Evolutionary conservation across 37 sponge, comb jelly and placozoan species (phyloP), one percentile per base, ranked within the genome.

Genomic region (Beroe forskalii): DNA sequence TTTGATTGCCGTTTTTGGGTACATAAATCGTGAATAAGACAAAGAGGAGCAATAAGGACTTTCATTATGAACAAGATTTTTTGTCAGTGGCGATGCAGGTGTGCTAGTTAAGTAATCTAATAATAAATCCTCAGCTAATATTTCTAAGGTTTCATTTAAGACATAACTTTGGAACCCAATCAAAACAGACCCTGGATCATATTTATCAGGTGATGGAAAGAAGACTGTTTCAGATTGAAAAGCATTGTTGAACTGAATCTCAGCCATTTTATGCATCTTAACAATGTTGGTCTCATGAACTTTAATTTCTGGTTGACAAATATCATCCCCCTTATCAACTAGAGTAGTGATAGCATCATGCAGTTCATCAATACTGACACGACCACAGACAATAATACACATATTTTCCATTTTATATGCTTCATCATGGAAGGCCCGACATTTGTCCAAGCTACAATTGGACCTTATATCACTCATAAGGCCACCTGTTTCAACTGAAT

Each of bases 61-160:
- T 31, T 76, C 91, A 60, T 92, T 69, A 76, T 97, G 92, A 0
- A 97, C 94, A 90, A 97, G 67, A 0, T 91, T 92, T 24, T 90
- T 60, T 76, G 95, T 96, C 35, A 97, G 91, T 33, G 98, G 98
- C 43, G 98, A 94, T n/a, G 94, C 98, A 17, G 98, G 90, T 30
- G 95, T 95, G 62, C 93, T 92, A 30, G 92, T 91, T 39, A 97
- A 90, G 80, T 97, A 97, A 64, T 94, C 92, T 41, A 94, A 8
- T 0, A 96, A 32, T 0, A 90, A 31, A 12, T 62, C 91, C 61
- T 92, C 91, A 23, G 96, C 94, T 20, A 93, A 36, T 19, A 93
- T 62, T 23, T 22, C 37, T 61, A 90, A 75, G 0, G 90, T 89
- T 33, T 95, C 92, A 76, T 67, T 19, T 24, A 90, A 0, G 41